These are phyloP conservation scores for Thripadectes ignobilis DNA, from an alignment of 2,797 vertebrate genomes.

Conservation along the genomic window DNA sequence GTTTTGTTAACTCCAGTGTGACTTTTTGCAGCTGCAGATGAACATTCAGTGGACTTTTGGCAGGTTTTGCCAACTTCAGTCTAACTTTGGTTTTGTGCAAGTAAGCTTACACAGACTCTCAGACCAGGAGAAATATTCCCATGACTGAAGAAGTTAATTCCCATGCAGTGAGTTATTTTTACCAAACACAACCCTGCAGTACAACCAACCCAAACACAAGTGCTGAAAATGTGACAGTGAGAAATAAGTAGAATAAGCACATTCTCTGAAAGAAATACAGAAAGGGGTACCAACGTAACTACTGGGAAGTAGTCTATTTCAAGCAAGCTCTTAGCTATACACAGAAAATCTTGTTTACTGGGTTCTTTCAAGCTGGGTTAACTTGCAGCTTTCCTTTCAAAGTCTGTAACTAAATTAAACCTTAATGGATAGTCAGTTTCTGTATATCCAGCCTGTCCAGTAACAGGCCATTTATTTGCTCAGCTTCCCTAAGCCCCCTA, in stretches of 20 bases:
- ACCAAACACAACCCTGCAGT: not conserved
- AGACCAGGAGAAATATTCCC: not conserved
- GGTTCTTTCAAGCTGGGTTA: not conserved
- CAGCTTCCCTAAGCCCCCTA: not conserved
- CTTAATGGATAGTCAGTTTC: not conserved
- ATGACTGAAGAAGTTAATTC: not conserved
- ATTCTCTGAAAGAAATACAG: not conserved
- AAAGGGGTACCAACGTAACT: accelerated
- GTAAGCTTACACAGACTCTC: not conserved
- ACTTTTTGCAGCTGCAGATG: not conserved
- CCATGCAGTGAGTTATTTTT: slow-evolving; percentile 18
- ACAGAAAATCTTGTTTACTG: not conserved
- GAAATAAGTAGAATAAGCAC: not conserved
- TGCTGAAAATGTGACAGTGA: not conserved
- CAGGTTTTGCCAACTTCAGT: not conserved
- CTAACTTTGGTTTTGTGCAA: not conserved
- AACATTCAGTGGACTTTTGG: accelerated
- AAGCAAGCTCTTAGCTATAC: not conserved
- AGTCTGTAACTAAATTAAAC: not conserved
- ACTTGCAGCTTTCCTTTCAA: not conserved
- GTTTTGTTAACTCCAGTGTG: not conserved
- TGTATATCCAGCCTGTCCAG: not conserved
- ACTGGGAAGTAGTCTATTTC: not conserved
- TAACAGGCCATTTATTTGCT: not conserved
- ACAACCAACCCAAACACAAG: not conserved